Conservation (phyloP, 2,888 invertebrate species). For the Oscheius sp. region DNA sequence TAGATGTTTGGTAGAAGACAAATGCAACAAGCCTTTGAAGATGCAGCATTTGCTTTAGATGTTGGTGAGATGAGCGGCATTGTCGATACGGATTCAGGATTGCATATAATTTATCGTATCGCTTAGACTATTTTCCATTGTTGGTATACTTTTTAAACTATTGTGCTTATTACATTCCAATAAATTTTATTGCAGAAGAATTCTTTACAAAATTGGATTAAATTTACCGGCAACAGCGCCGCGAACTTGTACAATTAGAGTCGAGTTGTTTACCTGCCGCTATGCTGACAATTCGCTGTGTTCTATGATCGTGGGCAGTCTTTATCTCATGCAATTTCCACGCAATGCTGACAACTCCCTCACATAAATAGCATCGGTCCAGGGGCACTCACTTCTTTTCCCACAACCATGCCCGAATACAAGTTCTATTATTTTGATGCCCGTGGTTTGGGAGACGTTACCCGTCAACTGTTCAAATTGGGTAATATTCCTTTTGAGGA, state of each 20-base stretch:
- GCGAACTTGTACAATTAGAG: too few species aligned
- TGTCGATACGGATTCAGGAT: constrained; percentile 93
- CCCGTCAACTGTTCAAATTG: constrained; percentile 41
- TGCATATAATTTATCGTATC: constrained; percentile 93
- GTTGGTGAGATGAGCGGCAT: constrained; percentile 92
- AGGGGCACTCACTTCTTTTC: background rate
- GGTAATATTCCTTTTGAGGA: constrained; percentile 14
- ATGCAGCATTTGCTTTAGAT: constrained; percentile 91
- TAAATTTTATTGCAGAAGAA: too few species aligned
- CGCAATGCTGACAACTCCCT: too few species aligned
- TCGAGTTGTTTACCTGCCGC: too few species aligned
- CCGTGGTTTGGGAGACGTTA: constrained; percentile 49
- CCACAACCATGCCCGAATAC: constrained; percentile 44
- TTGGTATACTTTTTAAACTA: too few species aligned
- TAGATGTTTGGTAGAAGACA: constrained; percentile 84
- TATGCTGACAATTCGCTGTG: too few species aligned
- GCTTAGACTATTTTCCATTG: constrained; percentile 79
- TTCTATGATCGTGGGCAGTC: too few species aligned
- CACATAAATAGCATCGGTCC: background rate
- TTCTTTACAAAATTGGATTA: too few species aligned
- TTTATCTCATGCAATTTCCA: too few species aligned
- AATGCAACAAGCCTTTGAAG: constrained; percentile 98
- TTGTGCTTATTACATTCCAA: too few species aligned
- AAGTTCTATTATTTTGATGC: constrained; percentile 52
- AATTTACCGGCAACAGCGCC: too few species aligned